Conservation (phyloP, 2,113 vertebrate species). For the Vicugna pacos region DNA sequence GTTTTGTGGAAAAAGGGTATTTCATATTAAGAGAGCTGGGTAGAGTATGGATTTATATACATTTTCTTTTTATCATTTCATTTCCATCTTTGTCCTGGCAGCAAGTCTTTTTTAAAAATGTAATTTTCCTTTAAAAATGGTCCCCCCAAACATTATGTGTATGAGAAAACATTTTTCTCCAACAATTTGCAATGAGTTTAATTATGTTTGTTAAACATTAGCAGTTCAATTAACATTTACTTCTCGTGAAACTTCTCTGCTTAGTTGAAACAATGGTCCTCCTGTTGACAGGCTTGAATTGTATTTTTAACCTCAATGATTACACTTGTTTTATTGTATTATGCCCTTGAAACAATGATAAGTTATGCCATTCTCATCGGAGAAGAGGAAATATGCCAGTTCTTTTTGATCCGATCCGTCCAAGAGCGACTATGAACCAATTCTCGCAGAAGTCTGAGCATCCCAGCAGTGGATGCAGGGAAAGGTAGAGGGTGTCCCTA, state of each 20-base stretch:
- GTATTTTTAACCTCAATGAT: background rate
- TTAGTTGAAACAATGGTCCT: background rate
- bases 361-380: background rate
- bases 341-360: background rate
- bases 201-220: slow-evolving; percentile 52
- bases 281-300: background rate
- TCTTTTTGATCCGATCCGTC: background rate
- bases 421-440: background rate
- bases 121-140: background rate
- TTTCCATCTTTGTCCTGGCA: slow-evolving; percentile 23
- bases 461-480: background rate
- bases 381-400: slow-evolving; percentile 1
- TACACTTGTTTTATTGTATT: background rate
- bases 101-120: background rate
- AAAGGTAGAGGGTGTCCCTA: background rate
- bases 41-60: background rate
- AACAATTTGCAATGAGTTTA: slow-evolving; percentile 23
- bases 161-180: background rate
- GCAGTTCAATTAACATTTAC: slow-evolving; percentile 10
- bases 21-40: background rate
- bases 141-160: background rate
- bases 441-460: background rate
- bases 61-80: background rate
- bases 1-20: slow-evolving; percentile 2
- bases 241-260: background rate